These are phyloP conservation scores for Phyllostomus hastatus DNA, from an alignment of 2,113 vertebrate genomes.

Conservation along the genomic window DNA sequence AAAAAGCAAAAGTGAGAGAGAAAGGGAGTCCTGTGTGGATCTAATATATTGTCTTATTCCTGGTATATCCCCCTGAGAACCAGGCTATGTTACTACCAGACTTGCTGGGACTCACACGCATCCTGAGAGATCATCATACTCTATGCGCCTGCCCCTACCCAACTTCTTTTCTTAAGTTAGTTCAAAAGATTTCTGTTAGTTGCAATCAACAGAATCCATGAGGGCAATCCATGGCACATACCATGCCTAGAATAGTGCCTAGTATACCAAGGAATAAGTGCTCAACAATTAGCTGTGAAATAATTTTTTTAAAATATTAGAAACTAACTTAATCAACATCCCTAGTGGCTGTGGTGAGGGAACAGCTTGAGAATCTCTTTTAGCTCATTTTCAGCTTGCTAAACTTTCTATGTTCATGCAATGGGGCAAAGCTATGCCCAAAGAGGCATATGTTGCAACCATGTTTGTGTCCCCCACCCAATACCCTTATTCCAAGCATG, in stretches of 20 bases:
- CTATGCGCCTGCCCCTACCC: neutral
- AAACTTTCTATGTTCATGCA: constrained; percentile 44
- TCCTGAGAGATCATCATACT: neutral
- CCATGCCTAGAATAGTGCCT: neutral
- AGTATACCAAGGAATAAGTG: neutral
- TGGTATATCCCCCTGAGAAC: neutral
- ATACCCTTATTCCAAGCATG: constrained; percentile 7
- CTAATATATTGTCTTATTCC: neutral
- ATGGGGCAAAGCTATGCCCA: constrained; percentile 48
- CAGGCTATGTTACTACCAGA: neutral
- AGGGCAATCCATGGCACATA: neutral
- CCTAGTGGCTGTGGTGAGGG: neutral
- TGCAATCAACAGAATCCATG: neutral
- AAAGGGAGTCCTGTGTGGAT: neutral
- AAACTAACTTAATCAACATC: constrained; percentile 10
- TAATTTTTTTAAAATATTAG: neutral
- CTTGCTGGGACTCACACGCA: neutral
- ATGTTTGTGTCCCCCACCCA: neutral
- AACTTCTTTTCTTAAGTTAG: neutral
- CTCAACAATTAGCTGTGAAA: neutral
- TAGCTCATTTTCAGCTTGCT: constrained; percentile 33
- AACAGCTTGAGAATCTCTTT: constrained; percentile 52
- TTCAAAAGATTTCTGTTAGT: neutral
- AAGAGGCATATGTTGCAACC: constrained; percentile 53
- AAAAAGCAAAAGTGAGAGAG: neutral